Evolutionary conservation across 2,797 vertebrate species (phyloP).

Genomic region (Erethizon dorsatum): DNA sequence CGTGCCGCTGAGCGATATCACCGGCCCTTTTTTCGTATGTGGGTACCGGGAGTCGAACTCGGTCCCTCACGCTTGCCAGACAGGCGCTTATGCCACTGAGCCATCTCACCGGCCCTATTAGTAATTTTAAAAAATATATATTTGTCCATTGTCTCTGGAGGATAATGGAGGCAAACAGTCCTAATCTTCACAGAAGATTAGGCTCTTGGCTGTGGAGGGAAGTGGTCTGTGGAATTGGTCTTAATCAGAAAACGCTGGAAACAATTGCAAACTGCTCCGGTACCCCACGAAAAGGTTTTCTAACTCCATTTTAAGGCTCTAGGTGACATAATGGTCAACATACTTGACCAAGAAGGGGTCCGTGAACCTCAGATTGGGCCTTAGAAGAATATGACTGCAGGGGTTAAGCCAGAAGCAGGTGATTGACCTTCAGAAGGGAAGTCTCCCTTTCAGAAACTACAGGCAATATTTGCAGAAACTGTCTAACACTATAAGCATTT

Average conservation of each 20-base stretch:
- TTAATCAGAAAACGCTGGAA: slow-evolving; percentile 19
- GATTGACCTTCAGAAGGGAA: neutral
- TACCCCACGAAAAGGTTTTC: neutral
- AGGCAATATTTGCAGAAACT: neutral
- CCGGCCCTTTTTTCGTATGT: too few species aligned
- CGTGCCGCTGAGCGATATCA: too few species aligned
- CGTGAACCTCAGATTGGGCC: neutral
- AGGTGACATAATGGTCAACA: neutral
- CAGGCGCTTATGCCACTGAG: too few species aligned
- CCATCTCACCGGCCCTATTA: too few species aligned
- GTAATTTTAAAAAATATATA: neutral
- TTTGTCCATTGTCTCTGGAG: neutral
- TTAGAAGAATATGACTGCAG: slow-evolving; percentile 1
- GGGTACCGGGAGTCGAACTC: too few species aligned
- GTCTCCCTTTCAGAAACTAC: neutral
- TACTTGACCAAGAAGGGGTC: neutral
- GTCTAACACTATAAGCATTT: neutral
- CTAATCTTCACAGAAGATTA: neutral
- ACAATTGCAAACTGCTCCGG: neutral
- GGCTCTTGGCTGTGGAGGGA: neutral
- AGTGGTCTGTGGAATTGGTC: neutral
- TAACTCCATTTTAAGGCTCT: neutral
- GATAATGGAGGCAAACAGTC: neutral
- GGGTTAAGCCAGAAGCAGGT: neutral
- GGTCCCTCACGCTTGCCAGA: too few species aligned